Evolutionary conservation across 2,888 invertebrate species (phyloP), one percentile per base, ranked within the genome.

Genomic region (Cheilosia grossa): DNA sequence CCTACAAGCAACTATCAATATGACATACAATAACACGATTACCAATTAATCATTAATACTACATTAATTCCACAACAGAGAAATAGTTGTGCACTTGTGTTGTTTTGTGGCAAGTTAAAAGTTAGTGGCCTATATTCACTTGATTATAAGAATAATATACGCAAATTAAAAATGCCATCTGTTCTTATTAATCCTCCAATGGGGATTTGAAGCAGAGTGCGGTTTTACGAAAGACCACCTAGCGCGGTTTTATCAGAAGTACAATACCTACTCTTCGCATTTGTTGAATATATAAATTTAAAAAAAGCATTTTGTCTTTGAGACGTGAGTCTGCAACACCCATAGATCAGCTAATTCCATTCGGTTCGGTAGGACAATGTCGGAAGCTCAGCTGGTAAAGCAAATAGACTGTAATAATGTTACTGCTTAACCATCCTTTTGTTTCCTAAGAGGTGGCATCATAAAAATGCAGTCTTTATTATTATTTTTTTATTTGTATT

Each of bases 11-110:
- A n/a, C 56, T 63, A 69, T 59, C 54, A 17, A 61, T 83, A 53
- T 56, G 49, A 42, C 70, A 47, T 63, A 44, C 66, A 79, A 82
- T 53, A 80, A 69, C n/a, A n/a, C n/a, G n/a, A n/a, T n/a, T n/a
- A n/a, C n/a, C 44, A 53, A 83, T 79, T 74, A 83, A 74, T 79
- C 74, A 79, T 74, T 83, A 83, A 74, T 79, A 56, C 74, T 64
- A 79, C 74, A 79, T 70, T 79, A 79, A 79, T 70, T 74, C 33
- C 58, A 82, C 73, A 42, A 63, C 33, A 33, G 2, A 61, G 47
- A 72, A n/a, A 6, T 44, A 44, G 44, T 51, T 54, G 13, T 15
- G 21, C 15, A 24, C 24, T 9, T 24, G 5, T n/a, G n/a, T n/a
- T n/a, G n/a, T n/a, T 37, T 17, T 49, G 44, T 13, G 7, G 13